These are phyloP conservation scores for Coregonus clupeaformis DNA, from an alignment of 2,113 vertebrate species.

Conservation along the genomic window DNA sequence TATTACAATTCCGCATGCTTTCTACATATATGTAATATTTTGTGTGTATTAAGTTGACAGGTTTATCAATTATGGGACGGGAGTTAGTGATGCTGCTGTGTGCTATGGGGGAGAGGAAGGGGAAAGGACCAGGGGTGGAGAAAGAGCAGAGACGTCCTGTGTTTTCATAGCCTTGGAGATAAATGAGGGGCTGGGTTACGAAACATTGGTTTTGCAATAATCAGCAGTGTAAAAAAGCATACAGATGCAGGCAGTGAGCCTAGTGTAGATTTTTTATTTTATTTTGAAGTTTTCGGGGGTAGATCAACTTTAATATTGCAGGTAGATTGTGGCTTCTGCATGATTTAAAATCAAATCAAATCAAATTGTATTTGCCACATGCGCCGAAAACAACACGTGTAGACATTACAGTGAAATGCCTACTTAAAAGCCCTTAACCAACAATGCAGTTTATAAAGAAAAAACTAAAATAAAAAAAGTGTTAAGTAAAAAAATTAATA, in stretches of 20 bases:
- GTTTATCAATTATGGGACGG: slow-evolving; percentile 63
- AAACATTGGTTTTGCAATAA: slow-evolving; percentile 68
- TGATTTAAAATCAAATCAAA: too few relatives aligned
- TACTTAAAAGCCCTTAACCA: too few relatives aligned
- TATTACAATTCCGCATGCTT: slow-evolving; percentile 71
- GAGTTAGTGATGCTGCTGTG: slow-evolving; percentile 40
- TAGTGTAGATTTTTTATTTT: background rate
- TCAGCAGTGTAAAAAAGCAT: slow-evolving; percentile 61
- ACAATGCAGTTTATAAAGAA: too few relatives aligned
- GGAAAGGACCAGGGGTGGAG: slow-evolving; percentile 12
- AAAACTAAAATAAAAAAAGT: too few relatives aligned
- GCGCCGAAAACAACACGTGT: too few relatives aligned
- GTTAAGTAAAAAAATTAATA: too few relatives aligned
- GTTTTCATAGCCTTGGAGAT: slow-evolving; percentile 58
- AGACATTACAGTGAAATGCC: too few relatives aligned
- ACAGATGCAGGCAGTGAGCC: slow-evolving; percentile 52
- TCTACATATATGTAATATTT: slow-evolving; percentile 69
- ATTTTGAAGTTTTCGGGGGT: too few relatives aligned
- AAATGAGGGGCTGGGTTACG: slow-evolving; percentile 63
- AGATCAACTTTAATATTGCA: too few relatives aligned
- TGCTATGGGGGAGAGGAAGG: background rate
- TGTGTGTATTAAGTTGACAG: slow-evolving; percentile 70
- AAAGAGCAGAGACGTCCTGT: slow-evolving; percentile 56
- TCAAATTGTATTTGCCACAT: too few relatives aligned
- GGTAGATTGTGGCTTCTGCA: too few relatives aligned